phyloP scores from a whole-genome alignment of 2,888 invertebrate genomes.

The Uloborus plumipes region DNA sequence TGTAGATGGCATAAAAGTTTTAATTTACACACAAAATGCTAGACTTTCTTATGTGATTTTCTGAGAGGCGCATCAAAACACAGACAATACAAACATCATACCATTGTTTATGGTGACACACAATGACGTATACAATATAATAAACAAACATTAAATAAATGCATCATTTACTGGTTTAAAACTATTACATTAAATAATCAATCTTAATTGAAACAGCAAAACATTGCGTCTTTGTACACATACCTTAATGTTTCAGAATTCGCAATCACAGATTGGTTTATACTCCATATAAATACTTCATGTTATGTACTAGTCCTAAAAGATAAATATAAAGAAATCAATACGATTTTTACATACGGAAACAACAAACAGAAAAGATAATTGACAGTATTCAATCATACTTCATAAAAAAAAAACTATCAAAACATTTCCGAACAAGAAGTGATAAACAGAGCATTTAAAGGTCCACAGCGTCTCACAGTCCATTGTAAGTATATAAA shows the following conservation, averaged over 20 bases:
- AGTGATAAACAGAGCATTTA: constrained; percentile 24
- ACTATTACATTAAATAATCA: background rate
- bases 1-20: no score
- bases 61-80: no score
- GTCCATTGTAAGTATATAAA: background rate
- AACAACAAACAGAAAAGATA: background rate
- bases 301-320: constrained; percentile 10
- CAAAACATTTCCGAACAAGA: background rate
- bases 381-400: background rate
- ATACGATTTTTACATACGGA: background rate
- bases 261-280: background rate
- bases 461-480: constrained; percentile 32
- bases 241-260: background rate
- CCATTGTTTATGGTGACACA: no score
- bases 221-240: background rate
- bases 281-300: constrained; percentile 32
- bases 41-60: no score
- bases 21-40: no score
- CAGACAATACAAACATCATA: no score
- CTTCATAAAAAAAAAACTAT: background rate
- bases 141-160: no score
- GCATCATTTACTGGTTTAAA: no score
- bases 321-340: constrained; percentile 5
- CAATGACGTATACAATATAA: no score
- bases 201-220: background rate